These are phyloP conservation scores for Boloria euphrosyne DNA, from an alignment of 2,888 invertebrate genomes.

Conservation along the genomic window DNA sequence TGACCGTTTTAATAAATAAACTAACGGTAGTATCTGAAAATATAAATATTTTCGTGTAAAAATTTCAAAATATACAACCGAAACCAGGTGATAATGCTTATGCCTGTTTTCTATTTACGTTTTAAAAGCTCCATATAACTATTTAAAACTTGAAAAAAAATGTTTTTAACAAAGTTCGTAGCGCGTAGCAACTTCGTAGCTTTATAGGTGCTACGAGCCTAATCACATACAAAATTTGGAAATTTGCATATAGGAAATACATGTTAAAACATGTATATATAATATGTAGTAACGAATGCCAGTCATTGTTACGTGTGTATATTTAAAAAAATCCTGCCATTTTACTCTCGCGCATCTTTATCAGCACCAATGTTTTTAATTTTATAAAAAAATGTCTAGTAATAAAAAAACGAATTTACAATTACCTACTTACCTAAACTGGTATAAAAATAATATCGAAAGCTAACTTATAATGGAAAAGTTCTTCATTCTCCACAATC, in stretches of 20 bases:
- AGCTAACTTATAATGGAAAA: too few relatives aligned
- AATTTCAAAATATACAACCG: background rate
- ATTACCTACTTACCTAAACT: too few relatives aligned
- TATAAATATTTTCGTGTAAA: too few relatives aligned
- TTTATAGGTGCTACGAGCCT: slow-evolving; percentile 56
- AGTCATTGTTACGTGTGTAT: background rate
- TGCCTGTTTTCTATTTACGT: background rate
- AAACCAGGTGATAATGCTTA: background rate
- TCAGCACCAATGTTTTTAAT: too few relatives aligned
- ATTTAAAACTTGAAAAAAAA: slow-evolving; percentile 5
- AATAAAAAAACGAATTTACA: too few relatives aligned
- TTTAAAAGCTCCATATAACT: too few relatives aligned
- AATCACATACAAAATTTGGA: slow-evolving; percentile 43
- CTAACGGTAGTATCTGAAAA: too few relatives aligned
- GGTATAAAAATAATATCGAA: too few relatives aligned
- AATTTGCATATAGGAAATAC: slow-evolving; percentile 34
- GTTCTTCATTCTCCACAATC: too few relatives aligned
- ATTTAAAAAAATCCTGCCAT: background rate
- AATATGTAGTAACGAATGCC: background rate
- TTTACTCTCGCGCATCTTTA: too few relatives aligned
- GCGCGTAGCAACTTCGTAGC: slow-evolving; percentile 68
- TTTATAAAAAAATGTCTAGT: too few relatives aligned
- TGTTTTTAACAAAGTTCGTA: slow-evolving; percentile 49
- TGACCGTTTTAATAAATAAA: too few relatives aligned
- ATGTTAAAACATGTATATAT: background rate